Base-by-base conservation (phyloP, 1,140 invertebrate genomes). In the Atta colombica region DNA sequence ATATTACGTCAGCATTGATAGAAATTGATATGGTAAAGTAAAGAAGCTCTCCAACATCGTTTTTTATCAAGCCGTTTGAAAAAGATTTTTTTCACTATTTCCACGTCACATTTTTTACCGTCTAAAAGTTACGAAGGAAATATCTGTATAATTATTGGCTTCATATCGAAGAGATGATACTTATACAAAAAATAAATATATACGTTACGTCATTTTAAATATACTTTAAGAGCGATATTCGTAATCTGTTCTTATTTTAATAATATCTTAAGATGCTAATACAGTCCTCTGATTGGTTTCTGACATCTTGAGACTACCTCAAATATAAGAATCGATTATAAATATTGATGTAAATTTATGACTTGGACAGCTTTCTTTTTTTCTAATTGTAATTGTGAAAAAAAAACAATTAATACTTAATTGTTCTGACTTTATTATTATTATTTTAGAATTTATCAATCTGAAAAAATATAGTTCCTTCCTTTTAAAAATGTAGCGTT, bases 1-100 rank as follows among this genome's bases (percentile, higher is more conserved):
- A 35, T 68, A 74, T 84, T 75, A 74, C 71, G 55, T 61, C 53
- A 71, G 80, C 69, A 84, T 74, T 84, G 80, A 84, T 84, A 74
- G 55, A 84, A 84, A 84, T 84, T 84, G 80, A 84, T 84, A 75
- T 55, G 68, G 25, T 28, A 58, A 60, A 75, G 69, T 84, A 55
- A 45, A 31, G 28, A 61, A 61, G 39, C 39, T 61, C 28, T 31
- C 25, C 28, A 10, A n/a, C 45, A 12, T 14, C 39, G 25, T 25
- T 71, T 55, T 81, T 69, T 61, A 21, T 25, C 39, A 21, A 49
- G 25, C 16, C 14, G 21, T 45, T 81, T 25, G 45, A 12, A 60
- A 31, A 74, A 28, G 53, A 45, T 25, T n/a, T 39, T 31, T n/a
- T 39, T 31, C 25, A 4, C 51, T 18, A 6, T 72, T 55, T n/a